Evolutionary conservation across 2,888 invertebrate species (phyloP), one percentile per base, ranked within the genome.

Genomic region (Agapostemon virescens): DNA sequence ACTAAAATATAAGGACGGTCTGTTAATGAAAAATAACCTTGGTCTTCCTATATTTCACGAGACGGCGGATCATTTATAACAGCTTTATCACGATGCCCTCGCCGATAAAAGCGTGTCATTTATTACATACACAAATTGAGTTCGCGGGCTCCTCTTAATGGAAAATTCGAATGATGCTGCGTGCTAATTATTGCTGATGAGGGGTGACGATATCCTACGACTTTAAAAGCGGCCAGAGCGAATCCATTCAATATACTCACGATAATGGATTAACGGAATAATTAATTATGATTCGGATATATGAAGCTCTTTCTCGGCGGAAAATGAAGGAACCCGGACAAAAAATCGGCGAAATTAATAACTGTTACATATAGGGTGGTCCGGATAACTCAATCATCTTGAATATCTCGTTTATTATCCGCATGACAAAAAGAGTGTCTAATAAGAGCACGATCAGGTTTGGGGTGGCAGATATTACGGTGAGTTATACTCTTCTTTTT

Each of bases 11-110:
- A 61, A 67, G 26, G 72, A 42, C 77, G 68, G 67, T 58, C 66
- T 77, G 71, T 83, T 84, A 85, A 86, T 84, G 83, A 86, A 86
- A 86, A 86, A 86, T 86, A 86, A 81, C 72, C 74, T 45, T 69
- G 26, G 42, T 20, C 74, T 63, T 38, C 61, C 64, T 69, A 58
- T 74, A 67, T 79, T 79, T 74, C 40, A 72, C 55, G 36, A 52
- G 40, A 38, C 74, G 45, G n/a, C 15, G 58, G 75, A 71, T 84
- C 84, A 74, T 77, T 80, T 74, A 82, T 85, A 85, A 85, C 79
- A 63, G 70, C 69, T 81, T 64, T 76, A 73, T 84, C 84, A 58
- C 67, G 81, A 86, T 86, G 75, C 67, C 71, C 71, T 69, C 77
- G 76, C 78, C 71, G 85, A 84, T 86, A 86, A 86, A 80, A 83